Percentiles rank a stretch among this genome's conserved stretches.
phyloP scores from a whole-genome alignment of 2,888 invertebrate genomes.

The Lepetodrilus schrolli region DNA sequence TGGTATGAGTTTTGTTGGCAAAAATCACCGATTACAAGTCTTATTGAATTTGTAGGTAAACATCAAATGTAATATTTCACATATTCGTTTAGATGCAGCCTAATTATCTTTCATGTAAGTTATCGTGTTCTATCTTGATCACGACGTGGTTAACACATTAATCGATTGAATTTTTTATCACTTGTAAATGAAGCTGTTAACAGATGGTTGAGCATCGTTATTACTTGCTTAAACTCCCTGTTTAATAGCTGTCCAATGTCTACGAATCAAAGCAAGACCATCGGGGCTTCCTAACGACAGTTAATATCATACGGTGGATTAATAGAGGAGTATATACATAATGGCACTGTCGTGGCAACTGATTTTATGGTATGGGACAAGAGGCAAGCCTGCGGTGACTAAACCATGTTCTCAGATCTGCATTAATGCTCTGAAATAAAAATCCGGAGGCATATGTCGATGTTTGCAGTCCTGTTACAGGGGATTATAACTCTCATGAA shows the following conservation, averaged over 20 bases:
- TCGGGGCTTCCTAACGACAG: not conserved
- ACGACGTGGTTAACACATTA: not conserved
- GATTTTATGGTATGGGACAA: constrained; percentile 9
- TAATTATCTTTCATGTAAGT: too few species aligned
- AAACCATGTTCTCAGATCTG: constrained; percentile 6
- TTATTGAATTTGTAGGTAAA: too few species aligned
- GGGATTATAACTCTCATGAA: constrained; percentile 4
- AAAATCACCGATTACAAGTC: too few species aligned
- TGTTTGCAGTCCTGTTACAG: constrained; percentile 5
- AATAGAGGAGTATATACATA: constrained; percentile 17
- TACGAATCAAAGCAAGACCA: not conserved
- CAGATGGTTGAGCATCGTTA: not conserved
- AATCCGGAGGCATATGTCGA: not conserved
- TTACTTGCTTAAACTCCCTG: not conserved
- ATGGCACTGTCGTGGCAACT: not conserved
- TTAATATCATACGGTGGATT: not conserved
- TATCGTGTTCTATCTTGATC: too few species aligned
- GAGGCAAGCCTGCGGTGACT: not conserved
- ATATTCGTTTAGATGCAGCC: too few species aligned
- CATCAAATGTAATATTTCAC: too few species aligned
- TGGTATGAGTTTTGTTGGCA: too few species aligned
- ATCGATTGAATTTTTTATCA: not conserved
- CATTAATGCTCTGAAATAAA: not conserved
- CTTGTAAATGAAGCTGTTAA: not conserved
- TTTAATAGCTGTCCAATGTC: not conserved